Percentiles rank a stretch among this genome's conserved stretches.
Evolutionary conservation across 2,888 invertebrate species (phyloP).

Genomic region (Dicycla oo): DNA sequence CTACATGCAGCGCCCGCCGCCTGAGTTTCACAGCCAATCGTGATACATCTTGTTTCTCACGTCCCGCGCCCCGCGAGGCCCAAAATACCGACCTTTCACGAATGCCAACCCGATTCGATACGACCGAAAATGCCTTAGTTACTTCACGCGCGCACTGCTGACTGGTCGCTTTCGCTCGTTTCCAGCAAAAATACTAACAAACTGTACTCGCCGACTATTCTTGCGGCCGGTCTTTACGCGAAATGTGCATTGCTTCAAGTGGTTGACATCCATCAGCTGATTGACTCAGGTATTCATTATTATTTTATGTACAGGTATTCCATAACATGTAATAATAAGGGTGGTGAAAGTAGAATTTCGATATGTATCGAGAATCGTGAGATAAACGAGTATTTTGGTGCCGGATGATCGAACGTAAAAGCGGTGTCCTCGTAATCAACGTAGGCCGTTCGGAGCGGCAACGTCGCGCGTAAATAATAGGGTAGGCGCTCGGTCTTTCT

Average conservation of each 20-base stretch:
- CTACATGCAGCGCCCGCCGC: constrained; percentile 81
- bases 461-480: constrained; percentile 90
- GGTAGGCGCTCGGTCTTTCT: constrained; percentile 90
- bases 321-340: constrained; percentile 49
- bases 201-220: constrained; percentile 60
- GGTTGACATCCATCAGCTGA: constrained; percentile 57
- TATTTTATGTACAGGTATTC: constrained; percentile 42
- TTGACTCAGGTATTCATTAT: constrained; percentile 73
- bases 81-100: constrained; percentile 89
- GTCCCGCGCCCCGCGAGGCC: constrained; percentile 84
- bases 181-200: constrained; percentile 74
- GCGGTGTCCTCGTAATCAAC: constrained; percentile 91
- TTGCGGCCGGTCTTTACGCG: constrained; percentile 55
- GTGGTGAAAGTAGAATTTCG: constrained; percentile 61
- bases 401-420: constrained; percentile 89
- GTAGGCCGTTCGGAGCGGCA: constrained; percentile 88
- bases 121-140: constrained; percentile 90
- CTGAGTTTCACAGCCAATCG: constrained; percentile 80
- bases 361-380: constrained; percentile 67
- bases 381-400: constrained; percentile 77
- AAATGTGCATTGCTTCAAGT: constrained; percentile 56
- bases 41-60: constrained; percentile 69
- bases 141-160: constrained; percentile 86
- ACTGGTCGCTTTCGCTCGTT: constrained; percentile 84
- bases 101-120: constrained; percentile 88